A percentile compares a stretch with the other conserved stretches of the same genome.
Evolutionary conservation across 2,888 invertebrate species (phyloP).

Genomic region (Spodoptera littoralis): DNA sequence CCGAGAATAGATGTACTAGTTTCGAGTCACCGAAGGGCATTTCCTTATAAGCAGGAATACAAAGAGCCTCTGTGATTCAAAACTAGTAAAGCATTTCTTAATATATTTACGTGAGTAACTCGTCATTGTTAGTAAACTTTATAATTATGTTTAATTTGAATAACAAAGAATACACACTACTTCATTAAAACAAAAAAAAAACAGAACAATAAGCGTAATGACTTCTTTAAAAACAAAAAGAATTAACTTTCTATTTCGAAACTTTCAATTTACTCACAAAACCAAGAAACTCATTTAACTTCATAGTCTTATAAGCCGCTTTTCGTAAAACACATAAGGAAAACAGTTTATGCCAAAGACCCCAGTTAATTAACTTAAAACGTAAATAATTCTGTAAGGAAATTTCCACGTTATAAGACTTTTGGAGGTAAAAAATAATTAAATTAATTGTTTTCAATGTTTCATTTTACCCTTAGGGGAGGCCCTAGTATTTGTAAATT

Average conservation of each 20-base stretch:
- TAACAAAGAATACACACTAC: no score
- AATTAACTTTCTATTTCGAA: constrained; percentile 1
- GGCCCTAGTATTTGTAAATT: constrained; percentile 15
- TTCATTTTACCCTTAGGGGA: constrained; percentile 41
- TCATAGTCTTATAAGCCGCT: constrained; percentile 18
- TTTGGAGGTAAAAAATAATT: constrained; percentile 36
- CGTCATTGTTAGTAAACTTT: no score
- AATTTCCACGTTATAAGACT: constrained; percentile 37
- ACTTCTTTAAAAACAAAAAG: not conserved
- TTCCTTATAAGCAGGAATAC: no score
- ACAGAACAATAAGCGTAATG: not conserved
- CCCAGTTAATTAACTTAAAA: constrained; percentile 48
- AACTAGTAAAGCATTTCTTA: no score
- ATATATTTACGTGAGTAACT: no score
- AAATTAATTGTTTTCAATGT: constrained; percentile 53
- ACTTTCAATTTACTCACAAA: constrained; percentile 2
- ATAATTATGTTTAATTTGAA: no score
- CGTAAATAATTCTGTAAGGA: constrained; percentile 45
- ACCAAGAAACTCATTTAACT: constrained; percentile 27
- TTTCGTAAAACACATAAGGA: constrained; percentile 34
- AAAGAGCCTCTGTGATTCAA: no score
- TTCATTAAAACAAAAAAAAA: no score
- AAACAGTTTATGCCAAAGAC: constrained; percentile 37
- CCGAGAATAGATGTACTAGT: no score
- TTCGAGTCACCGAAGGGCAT: no score